A percentile compares a stretch with the other conserved stretches of the same genome.
phyloP scores from a whole-genome alignment of 2,888 invertebrate species.

The Microplitis deprimator region DNA sequence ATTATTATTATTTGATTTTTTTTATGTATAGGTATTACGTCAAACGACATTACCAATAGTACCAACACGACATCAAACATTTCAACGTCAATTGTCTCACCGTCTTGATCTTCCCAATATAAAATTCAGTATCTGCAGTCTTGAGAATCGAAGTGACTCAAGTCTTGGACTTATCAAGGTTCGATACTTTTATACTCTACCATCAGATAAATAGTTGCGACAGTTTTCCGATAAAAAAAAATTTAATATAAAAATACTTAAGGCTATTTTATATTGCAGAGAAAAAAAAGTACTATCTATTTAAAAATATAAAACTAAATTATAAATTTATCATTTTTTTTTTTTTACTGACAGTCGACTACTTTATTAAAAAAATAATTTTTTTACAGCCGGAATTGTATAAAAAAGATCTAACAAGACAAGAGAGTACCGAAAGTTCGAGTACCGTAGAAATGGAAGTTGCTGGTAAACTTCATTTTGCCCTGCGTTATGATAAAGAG shows the following conservation, averaged over 20 bases:
- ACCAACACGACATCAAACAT: constrained; percentile 85
- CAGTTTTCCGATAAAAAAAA: constrained; percentile 35
- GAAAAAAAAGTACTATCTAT: not conserved
- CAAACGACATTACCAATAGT: constrained; percentile 88
- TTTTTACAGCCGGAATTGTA: constrained; percentile 81
- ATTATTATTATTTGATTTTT: not conserved
- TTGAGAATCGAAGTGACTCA: constrained; percentile 80
- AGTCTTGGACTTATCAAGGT: constrained; percentile 84
- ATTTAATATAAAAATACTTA: constrained; percentile 19
- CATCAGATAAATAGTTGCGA: constrained; percentile 19
- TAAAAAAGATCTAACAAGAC: constrained; percentile 82
- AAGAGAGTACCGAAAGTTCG: constrained; percentile 81
- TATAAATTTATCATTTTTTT: constrained; percentile 4
- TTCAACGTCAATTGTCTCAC: constrained; percentile 86
- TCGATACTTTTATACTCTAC: constrained; percentile 46
- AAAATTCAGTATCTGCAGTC: constrained; percentile 84
- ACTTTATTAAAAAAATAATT: not conserved
- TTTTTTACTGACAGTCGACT: not conserved
- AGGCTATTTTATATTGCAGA: not conserved
- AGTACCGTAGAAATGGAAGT: constrained; percentile 80
- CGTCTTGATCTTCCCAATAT: constrained; percentile 84
- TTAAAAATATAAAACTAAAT: too few relatives aligned
- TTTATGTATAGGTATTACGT: constrained; percentile 77
- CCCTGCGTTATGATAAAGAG: constrained; percentile 85
- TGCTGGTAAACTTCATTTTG: constrained; percentile 86